phyloP scores from a whole-genome alignment of 2,888 invertebrate species.

The Drosophila ustulata region DNA sequence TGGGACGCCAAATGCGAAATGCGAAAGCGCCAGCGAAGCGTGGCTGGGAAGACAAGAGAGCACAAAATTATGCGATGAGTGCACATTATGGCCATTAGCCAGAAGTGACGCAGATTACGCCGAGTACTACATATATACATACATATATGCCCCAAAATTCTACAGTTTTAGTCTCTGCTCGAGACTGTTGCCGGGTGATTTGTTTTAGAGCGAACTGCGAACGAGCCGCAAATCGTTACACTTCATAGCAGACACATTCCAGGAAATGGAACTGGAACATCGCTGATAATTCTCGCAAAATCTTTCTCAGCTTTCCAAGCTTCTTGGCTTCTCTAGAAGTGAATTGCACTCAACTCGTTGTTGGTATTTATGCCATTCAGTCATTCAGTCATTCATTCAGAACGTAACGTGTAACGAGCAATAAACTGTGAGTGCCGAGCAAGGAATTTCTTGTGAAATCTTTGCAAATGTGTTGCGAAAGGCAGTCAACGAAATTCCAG shows the following conservation, averaged over 20 bases:
- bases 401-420: not conserved
- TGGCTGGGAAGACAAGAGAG: conserved; percentile 43
- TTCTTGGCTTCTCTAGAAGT: not conserved
- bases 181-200: conserved; percentile 20
- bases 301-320: too few species aligned
- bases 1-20: conserved; percentile 49
- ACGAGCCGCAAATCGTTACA: conserved; percentile 43
- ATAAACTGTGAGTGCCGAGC: not conserved
- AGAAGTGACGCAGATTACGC: conserved; percentile 57
- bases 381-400: not conserved
- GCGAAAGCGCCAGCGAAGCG: conserved; percentile 51
- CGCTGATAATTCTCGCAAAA: conserved; percentile 16
- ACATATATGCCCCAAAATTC: too few species aligned
- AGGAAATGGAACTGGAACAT: conserved; percentile 18
- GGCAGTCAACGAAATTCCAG: not conserved
- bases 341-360: conserved; percentile 6
- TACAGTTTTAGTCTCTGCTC: not conserved
- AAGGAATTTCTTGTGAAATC: not conserved
- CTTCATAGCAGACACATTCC: conserved; percentile 27
- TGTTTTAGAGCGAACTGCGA: conserved; percentile 32
- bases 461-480: not conserved
- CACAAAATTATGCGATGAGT: conserved; percentile 62
- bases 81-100: conserved; percentile 68
- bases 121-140: too few species aligned
- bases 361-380: not conserved